Conservation (phyloP, 2,113 vertebrate species). For the Onychorhynchus coronatus region DNA sequence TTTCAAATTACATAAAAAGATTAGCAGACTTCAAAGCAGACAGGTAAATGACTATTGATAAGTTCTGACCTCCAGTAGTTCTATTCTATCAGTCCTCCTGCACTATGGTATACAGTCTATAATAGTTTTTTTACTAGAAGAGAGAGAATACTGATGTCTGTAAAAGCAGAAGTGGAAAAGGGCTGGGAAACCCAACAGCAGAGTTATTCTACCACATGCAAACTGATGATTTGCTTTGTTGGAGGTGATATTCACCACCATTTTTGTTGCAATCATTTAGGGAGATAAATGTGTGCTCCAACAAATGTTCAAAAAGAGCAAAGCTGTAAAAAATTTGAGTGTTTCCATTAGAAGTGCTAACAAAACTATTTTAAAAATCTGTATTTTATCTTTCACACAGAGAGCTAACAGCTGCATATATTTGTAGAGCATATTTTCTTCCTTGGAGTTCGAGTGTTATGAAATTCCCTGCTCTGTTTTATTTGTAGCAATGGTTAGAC, state of each 20-base stretch:
- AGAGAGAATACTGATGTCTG: background rate
- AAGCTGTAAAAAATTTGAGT: background rate
- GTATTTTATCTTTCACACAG: background rate
- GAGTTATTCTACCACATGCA: background rate
- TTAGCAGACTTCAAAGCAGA: background rate
- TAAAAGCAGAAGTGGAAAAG: background rate
- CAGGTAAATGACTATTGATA: background rate
- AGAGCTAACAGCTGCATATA: background rate
- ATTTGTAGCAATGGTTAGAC: background rate
- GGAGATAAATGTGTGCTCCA: background rate
- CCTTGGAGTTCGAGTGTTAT: background rate
- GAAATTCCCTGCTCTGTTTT: background rate
- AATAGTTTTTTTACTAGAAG: background rate
- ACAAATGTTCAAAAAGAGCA: background rate
- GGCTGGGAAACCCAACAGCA: background rate
- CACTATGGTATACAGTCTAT: background rate
- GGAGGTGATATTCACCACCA: background rate
- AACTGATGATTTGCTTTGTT: constrained; percentile 18
- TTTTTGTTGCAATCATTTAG: constrained; percentile 15
- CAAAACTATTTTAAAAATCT: background rate
- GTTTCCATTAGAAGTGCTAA: background rate
- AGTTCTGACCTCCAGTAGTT: background rate
- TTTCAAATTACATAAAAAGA: background rate
- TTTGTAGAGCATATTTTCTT: background rate
- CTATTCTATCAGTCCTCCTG: background rate